Conservation (phyloP, 2,113 vertebrate genomes). For the Tympanuchus pallidicinctus region DNA sequence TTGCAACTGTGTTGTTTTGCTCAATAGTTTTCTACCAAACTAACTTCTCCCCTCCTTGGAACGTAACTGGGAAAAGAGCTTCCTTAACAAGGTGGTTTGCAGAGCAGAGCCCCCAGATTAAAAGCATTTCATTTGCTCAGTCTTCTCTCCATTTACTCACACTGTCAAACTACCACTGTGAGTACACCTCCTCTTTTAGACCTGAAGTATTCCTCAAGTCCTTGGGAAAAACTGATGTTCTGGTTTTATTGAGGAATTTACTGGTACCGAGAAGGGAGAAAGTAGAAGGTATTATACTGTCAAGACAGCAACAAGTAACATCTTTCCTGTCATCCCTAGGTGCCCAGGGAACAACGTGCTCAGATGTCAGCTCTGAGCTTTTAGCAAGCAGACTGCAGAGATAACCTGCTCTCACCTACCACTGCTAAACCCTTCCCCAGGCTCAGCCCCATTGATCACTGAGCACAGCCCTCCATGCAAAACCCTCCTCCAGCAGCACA, state of each 20-base stretch:
- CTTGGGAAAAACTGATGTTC: neutral
- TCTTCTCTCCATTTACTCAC: neutral
- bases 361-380: neutral
- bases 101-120: neutral
- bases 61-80: neutral
- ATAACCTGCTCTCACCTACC: neutral
- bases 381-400: neutral
- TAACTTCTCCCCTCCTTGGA: conserved; percentile 1
- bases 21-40: conserved; percentile 28
- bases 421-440: neutral
- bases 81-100: neutral
- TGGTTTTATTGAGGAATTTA: neutral
- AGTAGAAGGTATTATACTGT: conserved; percentile 6
- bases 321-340: neutral
- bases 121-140: neutral
- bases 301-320: neutral
- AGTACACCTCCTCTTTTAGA: neutral
- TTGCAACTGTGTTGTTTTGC: conserved; percentile 57
- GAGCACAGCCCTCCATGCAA: neutral
- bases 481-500: neutral
- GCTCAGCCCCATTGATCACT: neutral
- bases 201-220: neutral
- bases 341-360: neutral
- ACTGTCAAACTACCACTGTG: neutral
- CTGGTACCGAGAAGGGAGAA: conserved; percentile 21